Evolutionary conservation across 2,113 vertebrate species (phyloP).

Genomic region (Recurvirostra avosetta): DNA sequence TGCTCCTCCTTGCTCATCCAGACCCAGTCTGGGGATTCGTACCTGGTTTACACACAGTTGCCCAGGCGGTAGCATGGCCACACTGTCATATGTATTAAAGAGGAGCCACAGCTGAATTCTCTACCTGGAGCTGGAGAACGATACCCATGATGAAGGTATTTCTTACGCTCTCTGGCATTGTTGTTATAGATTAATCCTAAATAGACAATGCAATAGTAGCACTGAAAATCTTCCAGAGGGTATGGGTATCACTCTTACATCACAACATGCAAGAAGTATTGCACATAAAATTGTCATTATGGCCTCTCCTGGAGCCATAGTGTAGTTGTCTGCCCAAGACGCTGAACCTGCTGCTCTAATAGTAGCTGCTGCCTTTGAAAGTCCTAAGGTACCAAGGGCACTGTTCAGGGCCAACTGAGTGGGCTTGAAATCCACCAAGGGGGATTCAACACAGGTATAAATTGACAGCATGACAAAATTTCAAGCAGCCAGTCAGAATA

Average conservation of each 20-base stretch:
- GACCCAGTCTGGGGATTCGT: neutral
- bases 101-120: neutral
- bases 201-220: neutral
- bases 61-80: neutral
- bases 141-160: neutral
- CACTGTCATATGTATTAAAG: neutral
- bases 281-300: neutral
- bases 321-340: neutral
- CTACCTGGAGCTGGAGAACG: neutral
- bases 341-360: neutral
- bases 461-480: neutral
- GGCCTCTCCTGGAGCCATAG: neutral
- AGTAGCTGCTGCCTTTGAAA: neutral
- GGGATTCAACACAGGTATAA: neutral
- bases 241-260: neutral
- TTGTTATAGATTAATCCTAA: neutral
- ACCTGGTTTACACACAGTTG: fast-evolving
- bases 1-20: neutral
- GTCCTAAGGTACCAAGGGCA: neutral
- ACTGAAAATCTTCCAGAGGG: neutral
- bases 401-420: neutral
- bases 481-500: neutral
- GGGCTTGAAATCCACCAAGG: neutral
- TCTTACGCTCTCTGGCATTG: neutral
- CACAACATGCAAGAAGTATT: neutral